Evolutionary conservation across 2,888 invertebrate genomes (phyloP).

Genomic region (Sussaba pulchella): DNA sequence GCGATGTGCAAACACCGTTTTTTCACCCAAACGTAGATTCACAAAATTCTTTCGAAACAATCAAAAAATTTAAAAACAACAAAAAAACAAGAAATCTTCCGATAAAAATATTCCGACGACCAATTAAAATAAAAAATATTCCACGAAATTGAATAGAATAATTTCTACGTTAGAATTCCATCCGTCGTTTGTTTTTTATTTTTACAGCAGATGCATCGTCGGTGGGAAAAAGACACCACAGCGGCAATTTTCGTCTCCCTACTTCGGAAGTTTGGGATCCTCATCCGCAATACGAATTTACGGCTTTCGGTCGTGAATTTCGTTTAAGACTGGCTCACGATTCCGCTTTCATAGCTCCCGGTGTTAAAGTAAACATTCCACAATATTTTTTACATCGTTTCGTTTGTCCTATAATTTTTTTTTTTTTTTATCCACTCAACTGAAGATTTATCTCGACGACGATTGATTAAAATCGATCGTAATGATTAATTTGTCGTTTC

Average conservation of each 20-base stretch:
- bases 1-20: not conserved
- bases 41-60: not conserved
- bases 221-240: conserved; percentile 84
- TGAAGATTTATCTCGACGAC: not conserved
- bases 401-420: not conserved
- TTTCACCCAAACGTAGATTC: too few relatives aligned
- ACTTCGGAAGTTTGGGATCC: conserved; percentile 89
- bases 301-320: conserved; percentile 87
- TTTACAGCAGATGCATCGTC: conserved; percentile 73
- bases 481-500: conserved; percentile 14
- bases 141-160: not conserved
- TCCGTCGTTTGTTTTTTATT: not conserved
- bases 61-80: not conserved
- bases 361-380: conserved; percentile 84
- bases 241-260: conserved; percentile 88
- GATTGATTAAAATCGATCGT: not conserved
- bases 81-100: not conserved
- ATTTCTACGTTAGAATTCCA: not conserved
- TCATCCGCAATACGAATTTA: conserved; percentile 89
- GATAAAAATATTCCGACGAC: not conserved
- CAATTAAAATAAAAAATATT: not conserved
- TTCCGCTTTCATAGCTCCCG: conserved; percentile 85
- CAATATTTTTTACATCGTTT: not conserved
- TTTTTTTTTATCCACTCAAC: not conserved
- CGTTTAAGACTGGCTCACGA: conserved; percentile 85